These are phyloP conservation scores for Antedon mediterranea DNA, from an alignment of 53 echinoderm and acorn worm genomes.

Conservation along the genomic window DNA sequence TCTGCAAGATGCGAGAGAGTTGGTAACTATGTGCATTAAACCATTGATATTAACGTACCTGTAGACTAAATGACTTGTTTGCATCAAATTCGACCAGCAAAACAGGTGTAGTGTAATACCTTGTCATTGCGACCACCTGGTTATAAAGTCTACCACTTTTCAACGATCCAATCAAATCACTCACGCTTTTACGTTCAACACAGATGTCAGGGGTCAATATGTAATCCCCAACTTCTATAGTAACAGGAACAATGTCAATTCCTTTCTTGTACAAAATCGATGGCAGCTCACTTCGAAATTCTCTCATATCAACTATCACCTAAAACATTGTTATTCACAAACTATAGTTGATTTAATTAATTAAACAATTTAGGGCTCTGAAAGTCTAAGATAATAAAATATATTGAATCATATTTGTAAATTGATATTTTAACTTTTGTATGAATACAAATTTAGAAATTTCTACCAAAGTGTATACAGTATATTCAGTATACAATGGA, in stretches of 20 bases:
- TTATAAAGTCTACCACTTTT: slow-evolving; percentile 83
- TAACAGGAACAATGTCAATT: slow-evolving; percentile 87
- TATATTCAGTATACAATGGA: too few relatives aligned
- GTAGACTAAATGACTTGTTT: slow-evolving; percentile 83
- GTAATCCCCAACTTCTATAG: slow-evolving; percentile 95
- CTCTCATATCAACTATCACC: slow-evolving; percentile 96
- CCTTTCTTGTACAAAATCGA: slow-evolving; percentile 87
- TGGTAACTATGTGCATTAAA: too few relatives aligned
- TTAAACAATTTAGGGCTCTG: too few relatives aligned
- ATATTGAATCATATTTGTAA: too few relatives aligned
- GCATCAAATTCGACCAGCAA: slow-evolving; percentile 93
- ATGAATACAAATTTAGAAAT: too few relatives aligned
- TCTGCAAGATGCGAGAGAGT: too few relatives aligned
- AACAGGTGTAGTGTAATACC: slow-evolving; percentile 88
- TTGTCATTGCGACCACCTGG: slow-evolving; percentile 70
- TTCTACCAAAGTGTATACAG: too few relatives aligned
- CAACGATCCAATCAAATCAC: slow-evolving; percentile 91
- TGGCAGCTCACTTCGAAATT: slow-evolving; percentile 92
- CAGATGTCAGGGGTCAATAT: slow-evolving; percentile 95
- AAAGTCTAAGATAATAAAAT: too few relatives aligned
- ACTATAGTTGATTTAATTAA: neutral
- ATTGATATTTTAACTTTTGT: too few relatives aligned
- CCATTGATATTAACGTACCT: too few relatives aligned
- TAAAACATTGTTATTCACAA: slow-evolving; percentile 4
- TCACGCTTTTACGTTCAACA: slow-evolving; percentile 92